Conservation (phyloP, 2,888 invertebrate species). For the Palloptera scutellata region DNA sequence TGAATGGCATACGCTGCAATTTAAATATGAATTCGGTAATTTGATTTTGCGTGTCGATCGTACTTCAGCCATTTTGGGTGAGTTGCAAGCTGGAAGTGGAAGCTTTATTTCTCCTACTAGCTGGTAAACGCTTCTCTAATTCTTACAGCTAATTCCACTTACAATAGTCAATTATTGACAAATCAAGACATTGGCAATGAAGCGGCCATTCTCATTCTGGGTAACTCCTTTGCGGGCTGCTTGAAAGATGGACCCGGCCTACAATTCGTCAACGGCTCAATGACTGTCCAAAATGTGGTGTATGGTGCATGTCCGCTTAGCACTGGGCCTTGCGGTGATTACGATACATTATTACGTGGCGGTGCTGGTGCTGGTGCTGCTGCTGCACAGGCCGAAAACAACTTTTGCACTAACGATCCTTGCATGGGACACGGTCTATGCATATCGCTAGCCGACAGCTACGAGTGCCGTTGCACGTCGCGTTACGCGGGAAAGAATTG, state of each 20-base stretch:
- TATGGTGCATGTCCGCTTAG: conserved; percentile 82
- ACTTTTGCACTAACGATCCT: conserved; percentile 81
- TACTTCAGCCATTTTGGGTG: conserved; percentile 62
- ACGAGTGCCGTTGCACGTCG: conserved; percentile 84
- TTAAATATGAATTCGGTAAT: conserved; percentile 63
- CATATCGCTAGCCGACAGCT: conserved; percentile 76
- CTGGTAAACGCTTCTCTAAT: too few species aligned
- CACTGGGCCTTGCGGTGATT: conserved; percentile 72
- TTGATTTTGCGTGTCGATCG: conserved; percentile 63
- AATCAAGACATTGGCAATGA: conserved; percentile 76
- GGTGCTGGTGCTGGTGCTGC: conserved; percentile 68
- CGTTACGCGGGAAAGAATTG: conserved; percentile 89
- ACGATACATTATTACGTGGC: conserved; percentile 67
- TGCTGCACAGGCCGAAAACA: conserved; percentile 68
- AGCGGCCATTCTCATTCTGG: conserved; percentile 78
- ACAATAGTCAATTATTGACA: conserved; percentile 77
- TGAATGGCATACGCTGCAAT: conserved; percentile 74
- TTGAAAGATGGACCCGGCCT: conserved; percentile 87
- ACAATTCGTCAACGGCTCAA: conserved; percentile 73
- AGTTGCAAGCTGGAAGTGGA: too few species aligned
- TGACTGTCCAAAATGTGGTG: conserved; percentile 73
- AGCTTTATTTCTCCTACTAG: too few species aligned
- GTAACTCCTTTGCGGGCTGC: conserved; percentile 84
- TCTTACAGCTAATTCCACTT: conserved; percentile 75
- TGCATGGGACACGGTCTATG: conserved; percentile 85